Percentiles rank a stretch among this genome's conserved stretches.
These are phyloP conservation scores for Ailuropoda melanoleuca DNA, from an alignment of 2,113 vertebrate genomes.

Conservation along the genomic window DNA sequence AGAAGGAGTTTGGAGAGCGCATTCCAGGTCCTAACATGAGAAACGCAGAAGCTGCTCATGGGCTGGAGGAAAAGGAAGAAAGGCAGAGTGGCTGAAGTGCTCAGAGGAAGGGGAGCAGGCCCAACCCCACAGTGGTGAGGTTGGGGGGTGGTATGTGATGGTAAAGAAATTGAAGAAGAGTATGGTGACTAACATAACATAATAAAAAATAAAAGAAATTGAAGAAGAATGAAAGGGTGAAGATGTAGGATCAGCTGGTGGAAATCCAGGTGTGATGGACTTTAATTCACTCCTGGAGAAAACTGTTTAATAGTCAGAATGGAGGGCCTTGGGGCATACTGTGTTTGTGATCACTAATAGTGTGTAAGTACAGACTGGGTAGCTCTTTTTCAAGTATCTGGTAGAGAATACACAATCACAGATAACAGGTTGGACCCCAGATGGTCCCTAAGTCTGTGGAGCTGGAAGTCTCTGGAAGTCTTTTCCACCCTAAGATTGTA, in stretches of 20 bases:
- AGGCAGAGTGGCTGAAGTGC: not conserved
- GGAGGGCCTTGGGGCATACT: not conserved
- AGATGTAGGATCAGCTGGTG: conserved; percentile 40
- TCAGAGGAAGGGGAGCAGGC: not conserved
- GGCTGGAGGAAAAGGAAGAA: not conserved
- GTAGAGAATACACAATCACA: not conserved
- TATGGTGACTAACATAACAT: no score
- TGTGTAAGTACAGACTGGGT: not conserved
- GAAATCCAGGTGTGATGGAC: conserved; percentile 18
- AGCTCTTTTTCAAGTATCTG: not conserved
- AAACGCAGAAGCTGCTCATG: not conserved
- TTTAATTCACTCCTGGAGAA: not conserved
- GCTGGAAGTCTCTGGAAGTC: not conserved
- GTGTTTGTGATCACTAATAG: not conserved
- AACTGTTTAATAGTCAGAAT: not conserved
- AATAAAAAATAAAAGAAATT: not conserved
- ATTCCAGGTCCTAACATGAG: not conserved
- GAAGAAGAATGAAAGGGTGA: not conserved
- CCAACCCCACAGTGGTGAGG: not conserved
- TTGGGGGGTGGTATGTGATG: not conserved
- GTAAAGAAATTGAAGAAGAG: conserved; percentile 11
- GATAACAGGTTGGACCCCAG: not conserved
- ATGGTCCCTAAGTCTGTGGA: not conserved
- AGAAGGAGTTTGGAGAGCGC: not conserved
- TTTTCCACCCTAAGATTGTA: not conserved